Evolutionary conservation across 2,797 vertebrate species (phyloP).

Genomic region (Lepus townsendii): DNA sequence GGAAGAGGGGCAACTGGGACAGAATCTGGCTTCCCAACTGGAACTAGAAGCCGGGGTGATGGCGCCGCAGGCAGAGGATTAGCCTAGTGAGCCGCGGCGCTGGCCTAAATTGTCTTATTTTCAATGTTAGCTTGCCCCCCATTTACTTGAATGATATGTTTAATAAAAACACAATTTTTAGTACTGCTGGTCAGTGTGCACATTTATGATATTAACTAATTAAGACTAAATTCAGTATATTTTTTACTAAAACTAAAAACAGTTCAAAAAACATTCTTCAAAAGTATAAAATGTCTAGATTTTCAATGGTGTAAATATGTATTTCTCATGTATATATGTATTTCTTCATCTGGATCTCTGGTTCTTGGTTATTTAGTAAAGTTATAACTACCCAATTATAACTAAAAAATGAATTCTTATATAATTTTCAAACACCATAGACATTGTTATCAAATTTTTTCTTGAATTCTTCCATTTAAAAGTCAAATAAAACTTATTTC

Average conservation of each 20-base stretch:
- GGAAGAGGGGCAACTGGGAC: too few relatives aligned
- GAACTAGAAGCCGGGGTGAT: too few relatives aligned
- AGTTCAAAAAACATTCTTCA: neutral
- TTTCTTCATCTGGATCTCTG: neutral
- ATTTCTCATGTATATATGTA: neutral
- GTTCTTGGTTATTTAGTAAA: neutral
- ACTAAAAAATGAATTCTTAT: neutral
- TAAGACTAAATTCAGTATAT: neutral
- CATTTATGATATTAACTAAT: neutral
- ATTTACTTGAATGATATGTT: neutral
- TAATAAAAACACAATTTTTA: neutral
- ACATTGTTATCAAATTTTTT: neutral
- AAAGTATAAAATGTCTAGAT: neutral
- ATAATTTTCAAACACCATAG: neutral
- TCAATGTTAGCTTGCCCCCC: neutral
- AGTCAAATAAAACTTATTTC: neutral
- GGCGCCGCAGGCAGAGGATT: too few relatives aligned
- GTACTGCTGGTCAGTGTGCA: neutral
- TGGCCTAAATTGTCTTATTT: neutral
- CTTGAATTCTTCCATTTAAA: neutral
- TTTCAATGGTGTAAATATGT: neutral
- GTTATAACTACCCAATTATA: neutral
- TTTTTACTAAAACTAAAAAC: neutral
- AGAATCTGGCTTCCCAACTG: too few relatives aligned
- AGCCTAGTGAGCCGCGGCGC: too few relatives aligned